Percentiles rank a stretch among this genome's conserved stretches.
Evolutionary conservation across 2,113 vertebrate genomes (phyloP).

Genomic region (Phaethornis superciliosus): DNA sequence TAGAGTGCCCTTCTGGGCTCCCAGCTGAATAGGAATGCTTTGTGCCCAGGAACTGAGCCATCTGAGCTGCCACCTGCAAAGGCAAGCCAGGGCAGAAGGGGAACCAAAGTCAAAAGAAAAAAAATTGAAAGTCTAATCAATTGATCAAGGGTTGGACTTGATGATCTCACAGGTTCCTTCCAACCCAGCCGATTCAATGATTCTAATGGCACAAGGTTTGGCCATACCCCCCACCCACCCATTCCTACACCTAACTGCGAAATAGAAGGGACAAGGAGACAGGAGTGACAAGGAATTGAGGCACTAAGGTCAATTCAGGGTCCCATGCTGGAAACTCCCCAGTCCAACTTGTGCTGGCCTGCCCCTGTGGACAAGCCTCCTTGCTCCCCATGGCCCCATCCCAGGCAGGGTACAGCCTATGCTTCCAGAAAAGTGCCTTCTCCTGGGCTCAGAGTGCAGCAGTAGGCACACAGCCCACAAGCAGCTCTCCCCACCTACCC

Average conservation of each 20-base stretch:
- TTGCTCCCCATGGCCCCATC: accelerated
- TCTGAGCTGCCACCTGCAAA: constrained; percentile 19
- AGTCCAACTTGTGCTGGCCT: neutral
- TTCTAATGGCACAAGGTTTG: neutral
- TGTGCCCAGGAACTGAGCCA: neutral
- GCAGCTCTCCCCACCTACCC: neutral
- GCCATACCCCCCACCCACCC: too few species aligned
- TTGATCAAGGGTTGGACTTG: too few species aligned
- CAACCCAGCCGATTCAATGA: too few species aligned
- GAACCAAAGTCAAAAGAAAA: neutral
- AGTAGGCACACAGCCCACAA: neutral
- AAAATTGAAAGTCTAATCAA: neutral
- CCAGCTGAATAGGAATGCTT: neutral
- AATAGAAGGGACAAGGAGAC: neutral
- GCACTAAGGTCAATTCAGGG: neutral
- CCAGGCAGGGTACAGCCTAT: neutral
- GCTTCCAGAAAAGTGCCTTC: neutral
- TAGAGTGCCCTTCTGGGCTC: neutral
- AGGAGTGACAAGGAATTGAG: neutral
- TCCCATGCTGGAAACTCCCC: neutral
- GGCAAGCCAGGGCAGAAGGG: neutral
- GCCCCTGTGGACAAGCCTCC: neutral
- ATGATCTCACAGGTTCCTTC: too few species aligned
- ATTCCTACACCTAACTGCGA: neutral
- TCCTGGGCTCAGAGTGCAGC: accelerated